Evolutionary conservation across 2,113 vertebrate genomes (phyloP).

Genomic region (Elachura formosa): DNA sequence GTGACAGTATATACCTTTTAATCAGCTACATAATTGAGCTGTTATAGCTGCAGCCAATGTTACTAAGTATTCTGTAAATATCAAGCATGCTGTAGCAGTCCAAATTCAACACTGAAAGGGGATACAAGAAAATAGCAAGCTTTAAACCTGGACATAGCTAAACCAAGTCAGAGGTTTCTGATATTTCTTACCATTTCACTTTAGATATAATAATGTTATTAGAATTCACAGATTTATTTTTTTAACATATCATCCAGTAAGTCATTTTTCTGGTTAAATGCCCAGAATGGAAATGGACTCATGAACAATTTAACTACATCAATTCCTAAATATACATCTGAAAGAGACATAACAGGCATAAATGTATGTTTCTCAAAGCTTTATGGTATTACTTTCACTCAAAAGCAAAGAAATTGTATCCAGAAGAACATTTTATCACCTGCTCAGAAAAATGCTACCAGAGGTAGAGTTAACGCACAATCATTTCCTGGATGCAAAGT

Average conservation of each 20-base stretch:
- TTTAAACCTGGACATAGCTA: neutral
- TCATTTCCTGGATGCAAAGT: neutral
- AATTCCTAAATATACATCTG: neutral
- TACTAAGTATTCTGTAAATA: neutral
- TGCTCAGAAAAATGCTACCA: neutral
- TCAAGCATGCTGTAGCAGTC: neutral
- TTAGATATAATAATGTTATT: neutral
- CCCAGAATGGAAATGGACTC: neutral
- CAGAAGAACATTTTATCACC: neutral
- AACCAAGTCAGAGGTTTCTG: neutral
- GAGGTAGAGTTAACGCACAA: neutral
- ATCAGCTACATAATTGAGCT: neutral
- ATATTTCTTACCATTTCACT: neutral
- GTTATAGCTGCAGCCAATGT: neutral
- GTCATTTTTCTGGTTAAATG: neutral
- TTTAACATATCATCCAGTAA: neutral
- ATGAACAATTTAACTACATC: neutral
- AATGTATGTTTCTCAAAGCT: neutral
- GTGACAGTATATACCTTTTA: neutral
- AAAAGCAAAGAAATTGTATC: neutral
- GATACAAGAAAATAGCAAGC: neutral
- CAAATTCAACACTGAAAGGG: neutral
- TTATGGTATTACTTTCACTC: neutral
- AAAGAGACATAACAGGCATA: neutral
- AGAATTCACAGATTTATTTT: neutral